Evolutionary conservation across 2,888 invertebrate genomes (phyloP).

Genomic region (Alloscopus bannaensis): DNA sequence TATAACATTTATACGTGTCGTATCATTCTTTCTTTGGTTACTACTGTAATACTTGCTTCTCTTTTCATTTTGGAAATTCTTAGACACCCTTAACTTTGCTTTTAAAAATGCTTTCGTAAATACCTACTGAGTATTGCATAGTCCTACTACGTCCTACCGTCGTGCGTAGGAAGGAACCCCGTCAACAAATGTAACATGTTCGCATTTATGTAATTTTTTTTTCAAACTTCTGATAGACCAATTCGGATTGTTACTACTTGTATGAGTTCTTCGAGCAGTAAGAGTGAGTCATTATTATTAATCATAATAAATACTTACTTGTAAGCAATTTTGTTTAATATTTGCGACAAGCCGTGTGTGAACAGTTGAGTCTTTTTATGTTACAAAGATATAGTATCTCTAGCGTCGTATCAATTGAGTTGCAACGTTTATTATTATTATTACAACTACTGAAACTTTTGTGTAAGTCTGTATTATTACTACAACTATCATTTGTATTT

Average conservation of each 20-base stretch:
- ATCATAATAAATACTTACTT: conserved; percentile 32
- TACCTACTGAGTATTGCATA: conserved; percentile 54
- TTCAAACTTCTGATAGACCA: conserved; percentile 13
- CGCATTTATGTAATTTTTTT: conserved; percentile 41
- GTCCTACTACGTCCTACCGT: too few relatives aligned
- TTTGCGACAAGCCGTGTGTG: conserved; percentile 12
- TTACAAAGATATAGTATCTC: conserved; percentile 9
- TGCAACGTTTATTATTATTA: conserved; percentile 34
- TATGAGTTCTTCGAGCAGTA: conserved; percentile 24
- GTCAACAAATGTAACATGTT: conserved; percentile 10
- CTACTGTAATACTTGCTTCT: conserved; percentile 23
- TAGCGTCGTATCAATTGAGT: conserved; percentile 19
- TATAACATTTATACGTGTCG: conserved; percentile 23
- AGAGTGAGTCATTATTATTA: conserved; percentile 49
- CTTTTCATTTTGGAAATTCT: conserved; percentile 35
- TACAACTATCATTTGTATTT: conserved; percentile 33
- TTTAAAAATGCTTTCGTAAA: conserved; percentile 51
- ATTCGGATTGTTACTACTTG: conserved; percentile 35
- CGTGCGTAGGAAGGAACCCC: conserved; percentile 24
- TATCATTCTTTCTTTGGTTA: conserved; percentile 37
- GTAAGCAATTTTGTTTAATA: conserved; percentile 42
- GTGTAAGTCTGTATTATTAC: conserved; percentile 36
- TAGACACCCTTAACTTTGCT: conserved; percentile 54
- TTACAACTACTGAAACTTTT: conserved; percentile 41
- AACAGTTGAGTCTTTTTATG: conserved; percentile 34